phyloP scores from a whole-genome alignment of 2,888 invertebrate species.

The Malthinus flaveolus region DNA sequence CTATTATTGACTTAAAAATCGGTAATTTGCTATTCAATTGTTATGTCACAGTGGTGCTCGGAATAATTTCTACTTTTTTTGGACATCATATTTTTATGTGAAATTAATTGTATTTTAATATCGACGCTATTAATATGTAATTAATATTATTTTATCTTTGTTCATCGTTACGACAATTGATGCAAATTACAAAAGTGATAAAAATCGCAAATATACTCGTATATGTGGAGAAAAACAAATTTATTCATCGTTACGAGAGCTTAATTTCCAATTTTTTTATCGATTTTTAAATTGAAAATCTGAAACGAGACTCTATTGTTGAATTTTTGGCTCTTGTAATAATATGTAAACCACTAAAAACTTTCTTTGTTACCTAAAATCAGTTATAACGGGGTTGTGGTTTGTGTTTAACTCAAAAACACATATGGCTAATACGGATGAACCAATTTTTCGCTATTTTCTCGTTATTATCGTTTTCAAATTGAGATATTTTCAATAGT shows the following conservation, averaged over 20 bases:
- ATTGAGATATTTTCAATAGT: conserved; percentile 24
- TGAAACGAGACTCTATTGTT: background rate
- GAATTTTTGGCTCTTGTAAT: background rate
- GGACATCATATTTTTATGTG: conserved; percentile 11
- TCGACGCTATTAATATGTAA: conserved; percentile 6
- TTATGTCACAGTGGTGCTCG: conserved; percentile 10
- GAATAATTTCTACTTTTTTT: conserved; percentile 12
- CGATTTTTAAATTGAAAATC: background rate
- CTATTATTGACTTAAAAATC: conserved; percentile 19
- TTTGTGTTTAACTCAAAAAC: background rate
- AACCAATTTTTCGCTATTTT: conserved; percentile 18
- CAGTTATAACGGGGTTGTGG: conserved; percentile 14
- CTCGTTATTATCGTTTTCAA: conserved; percentile 4
- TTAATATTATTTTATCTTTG: conserved; percentile 2
- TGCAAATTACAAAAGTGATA: too few species aligned
- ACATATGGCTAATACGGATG: conserved; percentile 22
- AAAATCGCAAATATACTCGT: too few species aligned
- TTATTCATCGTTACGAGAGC: background rate
- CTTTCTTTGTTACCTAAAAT: background rate
- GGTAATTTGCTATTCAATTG: conserved; percentile 15
- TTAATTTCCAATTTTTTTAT: background rate
- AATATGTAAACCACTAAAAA: conserved; percentile 7
- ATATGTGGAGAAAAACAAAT: background rate
- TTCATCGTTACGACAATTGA: background rate
- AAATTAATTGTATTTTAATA: conserved; percentile 19